Conservation (phyloP, 2,888 invertebrate species). For the Trissolcus brochymenae region DNA sequence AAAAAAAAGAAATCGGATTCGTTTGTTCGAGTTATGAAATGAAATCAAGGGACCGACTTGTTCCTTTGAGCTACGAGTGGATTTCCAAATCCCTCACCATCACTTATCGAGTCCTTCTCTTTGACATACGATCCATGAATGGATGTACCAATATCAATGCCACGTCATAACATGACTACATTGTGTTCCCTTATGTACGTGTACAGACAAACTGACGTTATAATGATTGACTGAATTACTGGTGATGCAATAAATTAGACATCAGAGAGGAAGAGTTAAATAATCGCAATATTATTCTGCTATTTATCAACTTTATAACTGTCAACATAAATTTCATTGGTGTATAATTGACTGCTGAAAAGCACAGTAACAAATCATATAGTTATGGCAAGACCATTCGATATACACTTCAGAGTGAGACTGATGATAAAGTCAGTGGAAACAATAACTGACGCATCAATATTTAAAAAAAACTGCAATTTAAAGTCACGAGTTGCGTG, state of each 20-base stretch:
- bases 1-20: not conserved
- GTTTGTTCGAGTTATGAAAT: constrained; percentile 17
- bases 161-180: constrained; percentile 50
- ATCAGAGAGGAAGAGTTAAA: constrained; percentile 5
- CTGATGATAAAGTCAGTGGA: too few relatives aligned
- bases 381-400: too few relatives aligned
- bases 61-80: constrained; percentile 40
- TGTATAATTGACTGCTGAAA: not conserved
- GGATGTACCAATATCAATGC: constrained; percentile 51
- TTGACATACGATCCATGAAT: constrained; percentile 48
- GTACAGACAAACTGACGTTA: constrained; percentile 10
- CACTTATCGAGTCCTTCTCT: constrained; percentile 47
- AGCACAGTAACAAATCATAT: not conserved
- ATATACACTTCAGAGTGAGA: too few relatives aligned
- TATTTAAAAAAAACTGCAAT: too few relatives aligned
- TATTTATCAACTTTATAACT: constrained; percentile 15
- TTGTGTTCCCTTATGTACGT: constrained; percentile 30
- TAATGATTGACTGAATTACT: constrained; percentile 40
- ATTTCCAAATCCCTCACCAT: constrained; percentile 40
- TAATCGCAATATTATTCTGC: constrained; percentile 19
- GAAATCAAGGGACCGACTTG: constrained; percentile 26
- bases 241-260: constrained; percentile 44
- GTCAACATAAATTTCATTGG: constrained; percentile 22
- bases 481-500: too few relatives aligned
- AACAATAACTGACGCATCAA: too few relatives aligned